Percentiles rank a stretch among this genome's conserved stretches.
Evolutionary conservation across 2,113 vertebrate species (phyloP).

Genomic region (Edolisoma coerulescens): DNA sequence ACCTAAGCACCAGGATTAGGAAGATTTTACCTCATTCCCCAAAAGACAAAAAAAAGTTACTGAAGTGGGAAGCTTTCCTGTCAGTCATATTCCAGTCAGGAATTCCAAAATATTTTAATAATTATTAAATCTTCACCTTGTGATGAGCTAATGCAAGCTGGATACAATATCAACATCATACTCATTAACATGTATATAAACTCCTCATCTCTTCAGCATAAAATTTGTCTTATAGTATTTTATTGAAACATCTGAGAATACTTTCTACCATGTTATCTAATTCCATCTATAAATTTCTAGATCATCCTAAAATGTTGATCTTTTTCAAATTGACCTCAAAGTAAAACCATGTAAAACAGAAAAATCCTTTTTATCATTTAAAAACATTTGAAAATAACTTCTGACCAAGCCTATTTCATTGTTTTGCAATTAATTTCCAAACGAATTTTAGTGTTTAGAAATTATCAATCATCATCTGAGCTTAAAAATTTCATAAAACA

Average conservation of each 20-base stretch:
- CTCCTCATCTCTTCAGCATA: neutral
- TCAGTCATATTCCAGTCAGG: neutral
- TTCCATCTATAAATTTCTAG: neutral
- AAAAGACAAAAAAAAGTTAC: neutral
- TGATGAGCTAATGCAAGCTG: neutral
- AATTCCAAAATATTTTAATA: neutral
- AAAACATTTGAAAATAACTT: neutral
- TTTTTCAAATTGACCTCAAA: neutral
- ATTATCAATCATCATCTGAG: neutral
- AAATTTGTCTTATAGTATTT: neutral
- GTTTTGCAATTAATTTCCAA: neutral
- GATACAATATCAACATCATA: neutral
- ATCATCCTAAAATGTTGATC: neutral
- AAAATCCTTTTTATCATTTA: neutral
- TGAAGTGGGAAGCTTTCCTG: neutral
- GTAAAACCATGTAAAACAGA: neutral
- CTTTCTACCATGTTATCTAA: neutral
- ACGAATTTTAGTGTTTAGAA: neutral
- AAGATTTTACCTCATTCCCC: slow-evolving; percentile 29
- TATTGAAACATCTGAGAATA: neutral
- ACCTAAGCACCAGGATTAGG: neutral
- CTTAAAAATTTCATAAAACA: neutral
- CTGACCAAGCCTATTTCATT: neutral
- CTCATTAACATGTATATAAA: neutral
- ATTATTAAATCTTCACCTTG: neutral